Conservation (phyloP, 2,888 invertebrate genomes). For the Amphipoea lucens region DNA sequence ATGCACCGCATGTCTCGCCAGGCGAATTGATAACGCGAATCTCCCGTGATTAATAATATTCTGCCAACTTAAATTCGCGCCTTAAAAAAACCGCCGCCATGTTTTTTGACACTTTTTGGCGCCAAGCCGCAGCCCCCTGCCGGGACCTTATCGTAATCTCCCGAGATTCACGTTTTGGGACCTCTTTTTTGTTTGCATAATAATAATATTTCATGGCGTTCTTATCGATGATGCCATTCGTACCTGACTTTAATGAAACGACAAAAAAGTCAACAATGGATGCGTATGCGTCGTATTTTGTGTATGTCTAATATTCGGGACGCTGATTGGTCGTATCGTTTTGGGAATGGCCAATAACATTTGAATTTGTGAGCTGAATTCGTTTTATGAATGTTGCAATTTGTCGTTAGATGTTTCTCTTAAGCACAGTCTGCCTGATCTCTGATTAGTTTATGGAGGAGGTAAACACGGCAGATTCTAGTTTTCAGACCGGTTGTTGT, state of each 20-base stretch:
- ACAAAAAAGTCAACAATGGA: slow-evolving; percentile 64
- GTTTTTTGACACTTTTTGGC: slow-evolving; percentile 82
- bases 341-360: slow-evolving; percentile 43
- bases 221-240: slow-evolving; percentile 68
- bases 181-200: slow-evolving; percentile 71
- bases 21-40: slow-evolving; percentile 70
- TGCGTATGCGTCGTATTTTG: slow-evolving; percentile 51
- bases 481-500: slow-evolving; percentile 36
- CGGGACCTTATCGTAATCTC: slow-evolving; percentile 78
- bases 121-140: slow-evolving; percentile 74
- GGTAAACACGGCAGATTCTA: slow-evolving; percentile 24
- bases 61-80: slow-evolving; percentile 70
- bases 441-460: slow-evolving; percentile 36
- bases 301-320: slow-evolving; percentile 35
- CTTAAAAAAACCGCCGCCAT: slow-evolving; percentile 63
- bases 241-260: slow-evolving; percentile 60
- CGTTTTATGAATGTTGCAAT: slow-evolving; percentile 25
- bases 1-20: slow-evolving; percentile 57
- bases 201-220: slow-evolving; percentile 71
- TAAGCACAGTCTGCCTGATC: slow-evolving; percentile 16
- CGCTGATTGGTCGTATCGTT: slow-evolving; percentile 41
- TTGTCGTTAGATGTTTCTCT: slow-evolving; percentile 22
- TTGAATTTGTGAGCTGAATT: slow-evolving; percentile 39
- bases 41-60: slow-evolving; percentile 71
- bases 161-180: slow-evolving; percentile 72